Base-by-base conservation (phyloP, 2,888 invertebrate species). In the Patella pellucida region DNA sequence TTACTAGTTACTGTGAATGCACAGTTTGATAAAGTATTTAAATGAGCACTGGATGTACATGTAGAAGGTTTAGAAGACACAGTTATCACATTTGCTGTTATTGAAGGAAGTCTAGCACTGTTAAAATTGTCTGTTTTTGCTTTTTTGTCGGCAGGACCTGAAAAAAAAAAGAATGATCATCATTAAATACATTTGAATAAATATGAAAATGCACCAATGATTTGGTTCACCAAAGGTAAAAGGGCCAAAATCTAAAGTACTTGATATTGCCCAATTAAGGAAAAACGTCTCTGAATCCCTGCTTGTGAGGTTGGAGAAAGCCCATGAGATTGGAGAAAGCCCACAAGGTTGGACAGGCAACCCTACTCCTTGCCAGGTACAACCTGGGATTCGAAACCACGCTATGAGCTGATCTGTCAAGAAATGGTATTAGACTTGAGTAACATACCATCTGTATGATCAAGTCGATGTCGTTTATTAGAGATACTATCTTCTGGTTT, bases 401-500 rank as follows among this genome's bases (percentile, higher is more conserved):
- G n/a, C 27, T 27, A 27, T 27, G 27, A 3, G 27, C 3, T 27
- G 27, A 27, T 2, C 31, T 31, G 4, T 31, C 31, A 4, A 4
- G 31, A 31, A 31, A 31, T 31, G 2, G 31, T 31, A 31, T 31
- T 31, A 31, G 3, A 31, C 5, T 41, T 41, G 41, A 23, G 15
- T 50, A 9, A 72, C 52, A 52, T 75, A 75, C 75, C 68, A 68
- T 52, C 41, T 5, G 62, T 23, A 3, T 70, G 52, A 52, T 76
- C 74, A 3, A 72, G 56, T 19, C 77, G 80, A n/a, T 82, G 51
- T 15, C 83, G 75, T 77, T 84, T 85, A 72, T 79, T 82, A 68
- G 79, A 77, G 1, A 85, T 74, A 16, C 80, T 71, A 76, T 86
- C 81, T 72, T 85, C 85, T 54, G 86, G 84, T 75, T 82, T 83